Base-by-base conservation (phyloP, 2,797 vertebrate species). In the Helarctos malayanus region DNA sequence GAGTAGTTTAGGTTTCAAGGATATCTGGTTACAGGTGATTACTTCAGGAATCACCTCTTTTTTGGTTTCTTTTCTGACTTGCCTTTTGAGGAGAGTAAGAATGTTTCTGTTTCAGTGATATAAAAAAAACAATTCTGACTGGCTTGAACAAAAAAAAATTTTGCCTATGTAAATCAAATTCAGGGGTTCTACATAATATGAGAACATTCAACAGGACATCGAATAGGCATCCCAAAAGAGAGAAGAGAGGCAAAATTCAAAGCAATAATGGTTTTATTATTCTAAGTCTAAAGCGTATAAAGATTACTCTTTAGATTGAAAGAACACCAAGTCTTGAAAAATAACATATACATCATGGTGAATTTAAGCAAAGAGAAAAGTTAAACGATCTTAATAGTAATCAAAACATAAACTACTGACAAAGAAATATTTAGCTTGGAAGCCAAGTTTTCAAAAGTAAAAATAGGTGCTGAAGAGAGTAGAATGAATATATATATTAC, bases 371-470 rank as follows among this genome's bases (percentile, higher is more conserved):
- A 79, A 80, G 29, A 84, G 54, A 71, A 89, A 75, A 79, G 8
- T 78, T 19, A 54, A 56, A n/a, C 45, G 23, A 85, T 78, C 49
- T 78, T 61, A 69, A 54, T 78, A 89, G 9, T 9, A 47, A 57
- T 80, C 81, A 82, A 95, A 95, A 75, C 59, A 47, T 71, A 56
- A 35, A 47, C 18, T 95, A 45, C 10, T 9, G 59, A 75, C 56
- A 73, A 75, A 87, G 75, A 65, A 92, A 63, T 47, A 91, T 92
- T 96, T 79, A 89, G 18, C 71, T 45, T 59, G 41, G 79, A 95
- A 84, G 16, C 45, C 61, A 79, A 59, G 75, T 54, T 93, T 59
- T 61, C 16, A 61, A 89, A 83, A 95, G 14, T 82, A 69, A 95
- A 91, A 93, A 47, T 78, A 56, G 45, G 45, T 81, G 73, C 29